phyloP scores from a whole-genome alignment of 2,797 vertebrate species.

The Pelochelys cantorii region DNA sequence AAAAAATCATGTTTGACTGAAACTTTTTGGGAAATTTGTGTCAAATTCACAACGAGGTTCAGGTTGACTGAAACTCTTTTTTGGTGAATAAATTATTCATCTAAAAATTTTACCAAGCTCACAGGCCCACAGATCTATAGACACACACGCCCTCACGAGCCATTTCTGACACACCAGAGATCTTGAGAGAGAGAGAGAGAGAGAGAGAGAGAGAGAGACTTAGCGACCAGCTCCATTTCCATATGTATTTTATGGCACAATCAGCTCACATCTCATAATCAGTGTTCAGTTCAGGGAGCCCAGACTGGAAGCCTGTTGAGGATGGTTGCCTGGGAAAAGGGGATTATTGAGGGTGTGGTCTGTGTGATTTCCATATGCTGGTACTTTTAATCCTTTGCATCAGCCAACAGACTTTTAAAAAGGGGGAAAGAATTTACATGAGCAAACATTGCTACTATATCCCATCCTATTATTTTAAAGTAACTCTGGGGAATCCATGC shows the following conservation, averaged over 20 bases:
- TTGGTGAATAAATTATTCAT: not conserved
- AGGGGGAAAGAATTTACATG: conserved; percentile 44
- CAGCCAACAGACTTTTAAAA: not conserved
- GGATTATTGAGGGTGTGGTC: conserved; percentile 3
- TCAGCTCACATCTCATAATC: rapidly evolving
- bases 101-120: not conserved
- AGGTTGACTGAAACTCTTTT: not conserved
- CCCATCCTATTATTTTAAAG: conserved; percentile 37
- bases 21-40: not conserved
- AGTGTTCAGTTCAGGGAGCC: not conserved
- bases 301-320: not conserved
- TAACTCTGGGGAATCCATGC: not conserved
- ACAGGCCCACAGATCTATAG: not conserved
- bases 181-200: not conserved
- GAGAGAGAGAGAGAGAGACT: not conserved
- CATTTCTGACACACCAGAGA: not conserved
- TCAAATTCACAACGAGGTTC: not conserved
- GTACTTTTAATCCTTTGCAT: conserved; percentile 32
- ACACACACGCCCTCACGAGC: not conserved
- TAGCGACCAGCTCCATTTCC: rapidly evolving
- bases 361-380: not conserved
- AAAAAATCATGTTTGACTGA: not conserved
- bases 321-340: not conserved
- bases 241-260: not conserved
- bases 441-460: conserved; percentile 29